Conservation (phyloP, 1,140 invertebrate species). For the Solenopsis invicta region DNA sequence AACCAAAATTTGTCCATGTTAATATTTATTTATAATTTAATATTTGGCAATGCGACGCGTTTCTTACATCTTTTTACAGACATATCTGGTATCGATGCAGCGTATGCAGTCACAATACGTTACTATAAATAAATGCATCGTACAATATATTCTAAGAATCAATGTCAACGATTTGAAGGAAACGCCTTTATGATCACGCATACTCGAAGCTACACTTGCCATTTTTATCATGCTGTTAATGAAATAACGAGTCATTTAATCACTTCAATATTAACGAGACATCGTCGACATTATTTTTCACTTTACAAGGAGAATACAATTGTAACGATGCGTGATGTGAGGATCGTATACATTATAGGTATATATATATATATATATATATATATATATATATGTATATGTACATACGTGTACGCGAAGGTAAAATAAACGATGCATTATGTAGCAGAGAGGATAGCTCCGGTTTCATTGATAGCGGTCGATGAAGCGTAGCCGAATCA, state of each 20-base stretch:
- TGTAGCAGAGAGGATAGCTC: neutral
- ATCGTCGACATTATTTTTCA: neutral
- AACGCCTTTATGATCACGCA: slow-evolving; percentile 62
- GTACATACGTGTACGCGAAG: neutral
- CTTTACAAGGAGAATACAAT: neutral
- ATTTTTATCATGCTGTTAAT: neutral
- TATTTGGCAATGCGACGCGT: neutral
- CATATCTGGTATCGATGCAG: slow-evolving; percentile 28
- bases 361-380: neutral
- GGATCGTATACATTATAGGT: neutral
- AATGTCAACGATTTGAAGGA: slow-evolving; percentile 72
- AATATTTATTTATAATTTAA: too few species aligned
- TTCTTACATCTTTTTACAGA: slow-evolving; percentile 11
- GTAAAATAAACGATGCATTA: slow-evolving; percentile 21
- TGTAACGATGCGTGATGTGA: neutral
- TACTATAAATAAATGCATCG: slow-evolving; percentile 68
- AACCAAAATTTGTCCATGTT: neutral
- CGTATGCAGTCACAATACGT: slow-evolving; percentile 67
- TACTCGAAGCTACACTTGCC: slow-evolving; percentile 1
- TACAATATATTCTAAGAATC: slow-evolving; percentile 70
- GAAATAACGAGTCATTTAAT: neutral
- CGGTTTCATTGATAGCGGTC: slow-evolving; percentile 34
- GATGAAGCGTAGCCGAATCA: slow-evolving; percentile 37
- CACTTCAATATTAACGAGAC: neutral
- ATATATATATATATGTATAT: neutral